Evolutionary conservation across 2,797 vertebrate genomes (phyloP).

Genomic region (Galaxias olidus): DNA sequence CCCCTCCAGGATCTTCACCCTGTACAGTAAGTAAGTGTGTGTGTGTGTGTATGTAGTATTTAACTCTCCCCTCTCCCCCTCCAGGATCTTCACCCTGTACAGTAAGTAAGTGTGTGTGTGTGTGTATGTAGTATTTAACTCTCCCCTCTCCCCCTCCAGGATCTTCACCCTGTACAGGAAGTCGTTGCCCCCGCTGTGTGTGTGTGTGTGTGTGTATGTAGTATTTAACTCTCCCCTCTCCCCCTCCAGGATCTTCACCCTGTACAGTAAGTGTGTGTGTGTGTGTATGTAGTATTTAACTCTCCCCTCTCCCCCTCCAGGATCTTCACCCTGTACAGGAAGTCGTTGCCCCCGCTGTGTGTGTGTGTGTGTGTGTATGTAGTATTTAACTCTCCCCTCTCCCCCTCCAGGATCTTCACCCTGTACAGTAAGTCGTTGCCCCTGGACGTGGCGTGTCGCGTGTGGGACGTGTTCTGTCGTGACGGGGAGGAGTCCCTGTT

Average conservation of each 20-base stretch:
- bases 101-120: constrained; percentile 77
- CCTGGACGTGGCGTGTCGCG: constrained; percentile 91
- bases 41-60: neutral
- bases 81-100: constrained; percentile 95
- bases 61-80: neutral
- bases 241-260: constrained; percentile 88
- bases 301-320: constrained; percentile 55
- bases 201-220: neutral
- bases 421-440: constrained; percentile 94
- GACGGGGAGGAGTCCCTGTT: constrained; percentile 95
- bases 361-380: neutral
- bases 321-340: constrained; percentile 97
- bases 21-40: constrained; percentile 89
- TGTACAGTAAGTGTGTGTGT: constrained; percentile 83
- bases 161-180: constrained; percentile 76
- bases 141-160: neutral
- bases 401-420: constrained; percentile 88
- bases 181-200: constrained; percentile 83
- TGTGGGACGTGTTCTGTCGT: constrained; percentile 97
- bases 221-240: neutral
- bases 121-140: neutral
- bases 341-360: constrained; percentile 84
- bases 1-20: constrained; percentile 88
- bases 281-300: constrained; percentile 58
- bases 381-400: neutral